phyloP scores from a whole-genome alignment of 2,797 vertebrate genomes.

The Nothura maculosa region DNA sequence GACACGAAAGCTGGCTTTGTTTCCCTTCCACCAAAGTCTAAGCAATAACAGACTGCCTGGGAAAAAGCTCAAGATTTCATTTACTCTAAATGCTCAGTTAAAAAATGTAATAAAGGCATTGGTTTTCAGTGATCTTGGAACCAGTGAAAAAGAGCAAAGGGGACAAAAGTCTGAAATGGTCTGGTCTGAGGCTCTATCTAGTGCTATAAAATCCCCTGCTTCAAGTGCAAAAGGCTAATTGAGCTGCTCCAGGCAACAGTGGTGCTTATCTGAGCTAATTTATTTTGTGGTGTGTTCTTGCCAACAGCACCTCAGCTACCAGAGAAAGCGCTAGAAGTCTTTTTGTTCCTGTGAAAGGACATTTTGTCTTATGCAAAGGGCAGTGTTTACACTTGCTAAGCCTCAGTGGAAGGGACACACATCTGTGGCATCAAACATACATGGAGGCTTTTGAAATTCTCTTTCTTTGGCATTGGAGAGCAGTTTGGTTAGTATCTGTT shows the following conservation, averaged over 20 bases:
- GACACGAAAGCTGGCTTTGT: background rate
- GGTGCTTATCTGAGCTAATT: conserved; percentile 60
- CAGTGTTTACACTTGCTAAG: background rate
- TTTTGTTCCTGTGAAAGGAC: conserved; percentile 14
- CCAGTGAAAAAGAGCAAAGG: conserved; percentile 15
- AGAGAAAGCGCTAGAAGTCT: conserved; percentile 27
- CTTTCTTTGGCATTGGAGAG: background rate
- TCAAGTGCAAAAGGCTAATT: conserved; percentile 61
- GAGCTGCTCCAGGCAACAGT: conserved; percentile 60
- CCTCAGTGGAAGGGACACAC: background rate
- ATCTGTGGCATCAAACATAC: background rate
- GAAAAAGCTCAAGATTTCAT: background rate
- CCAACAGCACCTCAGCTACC: background rate
- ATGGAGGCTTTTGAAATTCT: background rate
- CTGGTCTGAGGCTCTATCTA: background rate
- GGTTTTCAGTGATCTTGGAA: background rate
- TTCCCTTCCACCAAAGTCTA: background rate
- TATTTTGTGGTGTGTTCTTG: conserved; percentile 25
- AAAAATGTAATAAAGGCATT: background rate
- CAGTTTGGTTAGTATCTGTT: background rate
- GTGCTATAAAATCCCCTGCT: background rate
- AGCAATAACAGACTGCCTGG: background rate
- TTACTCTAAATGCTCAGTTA: background rate
- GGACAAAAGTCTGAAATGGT: background rate
- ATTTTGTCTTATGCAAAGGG: background rate